Percentiles rank a stretch among this genome's conserved stretches.
Conservation (phyloP, 1,140 invertebrate genomes). For the Hormaphis cornu region DNA sequence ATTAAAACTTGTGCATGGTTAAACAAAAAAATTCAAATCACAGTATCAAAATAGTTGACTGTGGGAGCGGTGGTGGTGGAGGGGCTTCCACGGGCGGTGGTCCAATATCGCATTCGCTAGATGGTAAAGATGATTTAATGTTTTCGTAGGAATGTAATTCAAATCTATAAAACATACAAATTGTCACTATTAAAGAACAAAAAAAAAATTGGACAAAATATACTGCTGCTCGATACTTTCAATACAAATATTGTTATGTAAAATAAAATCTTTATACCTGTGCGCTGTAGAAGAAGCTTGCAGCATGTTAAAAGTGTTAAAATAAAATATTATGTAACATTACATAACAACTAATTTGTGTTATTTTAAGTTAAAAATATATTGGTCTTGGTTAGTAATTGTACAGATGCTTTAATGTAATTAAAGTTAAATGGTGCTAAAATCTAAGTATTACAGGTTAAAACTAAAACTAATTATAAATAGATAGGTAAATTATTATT, state of each 20-base stretch:
- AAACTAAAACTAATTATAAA: too few relatives aligned
- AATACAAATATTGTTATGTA: neutral
- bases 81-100: conserved; percentile 17
- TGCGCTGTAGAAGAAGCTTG: neutral
- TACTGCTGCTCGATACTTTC: neutral
- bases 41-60: conserved; percentile 14
- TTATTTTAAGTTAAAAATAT: too few relatives aligned
- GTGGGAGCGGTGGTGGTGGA: conserved; percentile 16
- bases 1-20: neutral
- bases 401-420: too few relatives aligned
- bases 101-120: conserved; percentile 21
- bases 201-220: neutral
- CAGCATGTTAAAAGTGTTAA: neutral
- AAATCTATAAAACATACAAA: neutral
- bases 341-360: conserved; percentile 1
- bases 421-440: too few relatives aligned
- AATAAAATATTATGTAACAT: neutral
- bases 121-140: conserved; percentile 5
- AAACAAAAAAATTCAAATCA: neutral
- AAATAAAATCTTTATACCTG: neutral
- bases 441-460: too few relatives aligned
- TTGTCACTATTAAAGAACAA: neutral
- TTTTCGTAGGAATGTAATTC: conserved; percentile 28
- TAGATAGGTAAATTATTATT: too few relatives aligned
- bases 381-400: too few relatives aligned